Conservation (phyloP, 2,113 vertebrate genomes). For the Otis tarda region DNA sequence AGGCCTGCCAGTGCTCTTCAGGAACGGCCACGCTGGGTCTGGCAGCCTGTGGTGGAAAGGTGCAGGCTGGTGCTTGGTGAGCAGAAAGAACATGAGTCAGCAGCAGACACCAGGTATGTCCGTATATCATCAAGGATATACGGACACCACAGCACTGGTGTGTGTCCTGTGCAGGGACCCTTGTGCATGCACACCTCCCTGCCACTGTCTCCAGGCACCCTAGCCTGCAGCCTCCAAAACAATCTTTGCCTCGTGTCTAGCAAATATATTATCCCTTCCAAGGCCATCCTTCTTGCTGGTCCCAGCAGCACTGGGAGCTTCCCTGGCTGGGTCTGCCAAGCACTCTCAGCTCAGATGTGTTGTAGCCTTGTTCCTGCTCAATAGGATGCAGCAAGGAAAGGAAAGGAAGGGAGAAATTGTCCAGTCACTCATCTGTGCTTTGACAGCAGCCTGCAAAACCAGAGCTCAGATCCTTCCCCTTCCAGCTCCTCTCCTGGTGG, state of each 20-base stretch:
- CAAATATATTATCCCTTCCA: not conserved
- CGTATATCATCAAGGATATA: not conserved
- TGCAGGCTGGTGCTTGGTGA: not conserved
- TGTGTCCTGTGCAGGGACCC: not conserved
- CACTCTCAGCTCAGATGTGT: not conserved
- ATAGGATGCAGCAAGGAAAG: not conserved
- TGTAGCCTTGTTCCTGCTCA: not conserved
- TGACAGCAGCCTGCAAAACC: not conserved
- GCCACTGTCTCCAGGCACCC: not conserved
- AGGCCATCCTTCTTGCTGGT: not conserved
- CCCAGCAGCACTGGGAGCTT: not conserved
- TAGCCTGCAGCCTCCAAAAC: not conserved
- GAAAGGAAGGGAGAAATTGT: not conserved
- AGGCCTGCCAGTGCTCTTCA: not conserved
- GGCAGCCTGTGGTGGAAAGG: not conserved
- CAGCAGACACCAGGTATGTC: not conserved
- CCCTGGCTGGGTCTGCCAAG: not conserved
- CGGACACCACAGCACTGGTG: fast-evolving
- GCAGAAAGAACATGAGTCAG: not conserved
- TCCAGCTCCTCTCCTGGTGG: not conserved
- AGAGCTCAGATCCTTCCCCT: not conserved
- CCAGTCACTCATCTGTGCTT: not conserved
- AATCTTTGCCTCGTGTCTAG: not conserved
- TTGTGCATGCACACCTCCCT: not conserved
- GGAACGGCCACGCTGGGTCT: not conserved